Evolutionary conservation across 2,113 vertebrate genomes (phyloP), one percentile per base, ranked within the genome.

Genomic region (Bombycilla garrulus): DNA sequence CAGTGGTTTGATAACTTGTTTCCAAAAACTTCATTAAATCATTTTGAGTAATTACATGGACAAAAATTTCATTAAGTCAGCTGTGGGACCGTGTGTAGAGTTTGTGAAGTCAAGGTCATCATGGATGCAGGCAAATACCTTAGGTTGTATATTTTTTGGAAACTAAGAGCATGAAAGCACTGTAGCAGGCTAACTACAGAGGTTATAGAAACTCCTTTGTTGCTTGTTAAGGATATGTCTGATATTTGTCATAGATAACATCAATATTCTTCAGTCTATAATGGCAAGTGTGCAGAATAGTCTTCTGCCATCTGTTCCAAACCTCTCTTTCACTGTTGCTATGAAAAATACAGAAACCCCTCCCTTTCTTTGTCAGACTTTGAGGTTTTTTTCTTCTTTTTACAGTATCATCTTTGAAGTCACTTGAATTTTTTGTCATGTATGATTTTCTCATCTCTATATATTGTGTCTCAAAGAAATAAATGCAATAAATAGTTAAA

Each of bases 301-400:
- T 56, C 19, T 51, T 92, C 67, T 89, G 26, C 60, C 35, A 64
- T 60, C 56, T 79, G 29, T 72, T 94, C 47, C 65, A 87, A 84
- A 64, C 7, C 33, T 74, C 16, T 58, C 11, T 71, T 65, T 91
- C 26, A 28, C 23, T 45, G 28, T 42, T 70, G 36, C 12, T 40
- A 25, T 53, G 47, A 66, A 81, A 70, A 91, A 74, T 51, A 33
- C 10, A 44, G 21, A 44, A 62, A 66, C 20, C 2, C 4, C 4
- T 58, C 21, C 31, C 3, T 60, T 35, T 61, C 36, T 79, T 35
- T 53, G 35, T 67, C 25, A 42, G 18, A 36, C 11, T 35, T 42
- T 57, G 8, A 5, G 0, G 1, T 0, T 12, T 44, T 40, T 81
- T 38, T 11, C 36, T n/a, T 72, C 21, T 20, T 65, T 36, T n/a